A percentile compares a stretch with the other conserved stretches of the same genome.
Evolutionary conservation across 2,888 invertebrate genomes (phyloP).

Genomic region (Dynastes hyllus): DNA sequence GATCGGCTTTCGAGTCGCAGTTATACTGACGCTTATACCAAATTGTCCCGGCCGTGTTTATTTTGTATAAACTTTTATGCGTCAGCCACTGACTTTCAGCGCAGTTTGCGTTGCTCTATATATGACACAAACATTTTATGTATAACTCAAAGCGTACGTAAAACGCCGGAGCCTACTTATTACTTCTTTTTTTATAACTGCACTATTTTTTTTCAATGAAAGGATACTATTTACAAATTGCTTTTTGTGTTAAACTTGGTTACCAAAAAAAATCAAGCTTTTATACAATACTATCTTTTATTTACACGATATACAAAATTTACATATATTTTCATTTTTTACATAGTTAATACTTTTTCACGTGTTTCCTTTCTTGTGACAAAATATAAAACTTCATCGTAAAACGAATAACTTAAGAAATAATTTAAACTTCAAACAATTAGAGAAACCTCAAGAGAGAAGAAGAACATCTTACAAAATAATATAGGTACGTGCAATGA

Average conservation of each 20-base stretch:
- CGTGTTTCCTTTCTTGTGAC: constrained; percentile 1
- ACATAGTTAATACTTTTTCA: constrained; percentile 8
- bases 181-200: no score
- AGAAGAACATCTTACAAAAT: constrained; percentile 5
- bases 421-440: constrained; percentile 17
- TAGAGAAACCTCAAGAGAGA: constrained; percentile 1
- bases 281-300: constrained; percentile 28
- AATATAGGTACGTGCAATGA: neutral
- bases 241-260: neutral
- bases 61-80: no score
- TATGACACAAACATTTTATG: no score
- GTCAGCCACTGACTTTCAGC: no score
- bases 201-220: no score
- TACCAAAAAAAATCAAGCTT: constrained; percentile 12
- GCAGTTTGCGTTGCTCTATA: no score
- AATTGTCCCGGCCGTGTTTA: no score
- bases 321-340: constrained; percentile 17
- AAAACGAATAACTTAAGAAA: constrained; percentile 23
- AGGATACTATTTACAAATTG: no score
- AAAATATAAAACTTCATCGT: constrained; percentile 29
- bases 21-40: no score
- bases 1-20: no score
- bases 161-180: no score
- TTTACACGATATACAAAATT: constrained; percentile 44
- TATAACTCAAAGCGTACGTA: no score